Evolutionary conservation across 2,113 vertebrate genomes (phyloP).

Genomic region (Suricata suricatta): DNA sequence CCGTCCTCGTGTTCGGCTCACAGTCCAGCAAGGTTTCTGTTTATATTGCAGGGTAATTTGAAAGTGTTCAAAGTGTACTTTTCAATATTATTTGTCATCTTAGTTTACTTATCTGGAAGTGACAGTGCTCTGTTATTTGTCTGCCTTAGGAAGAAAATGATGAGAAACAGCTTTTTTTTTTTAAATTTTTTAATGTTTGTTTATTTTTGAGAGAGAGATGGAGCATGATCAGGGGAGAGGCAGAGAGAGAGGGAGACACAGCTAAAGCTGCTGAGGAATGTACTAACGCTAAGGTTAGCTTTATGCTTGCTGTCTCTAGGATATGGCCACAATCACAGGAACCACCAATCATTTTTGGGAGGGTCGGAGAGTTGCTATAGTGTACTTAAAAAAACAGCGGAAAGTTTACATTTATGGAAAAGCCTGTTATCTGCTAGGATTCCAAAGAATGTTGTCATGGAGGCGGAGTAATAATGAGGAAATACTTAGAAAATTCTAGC

Average conservation of each 20-base stretch:
- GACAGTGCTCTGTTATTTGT: background rate
- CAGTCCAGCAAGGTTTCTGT: background rate
- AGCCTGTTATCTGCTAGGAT: background rate
- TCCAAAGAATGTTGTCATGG: background rate
- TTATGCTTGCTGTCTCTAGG: conserved; percentile 10
- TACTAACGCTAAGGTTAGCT: background rate
- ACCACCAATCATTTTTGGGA: background rate
- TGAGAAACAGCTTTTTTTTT: background rate
- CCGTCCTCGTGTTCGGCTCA: background rate
- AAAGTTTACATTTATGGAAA: conserved; percentile 32
- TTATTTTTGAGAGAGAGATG: too few relatives aligned
- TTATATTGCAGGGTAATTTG: background rate
- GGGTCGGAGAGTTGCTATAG: background rate
- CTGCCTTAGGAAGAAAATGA: conserved; percentile 23
- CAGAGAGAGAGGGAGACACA: background rate
- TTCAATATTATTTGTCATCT: background rate
- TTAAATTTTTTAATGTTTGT: too few relatives aligned
- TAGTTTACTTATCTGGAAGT: conserved; percentile 34
- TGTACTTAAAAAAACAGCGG: conserved; percentile 18
- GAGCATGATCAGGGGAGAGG: too few relatives aligned
- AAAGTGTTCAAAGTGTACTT: background rate
- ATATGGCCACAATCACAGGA: conserved; percentile 5
- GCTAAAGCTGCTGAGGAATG: background rate
- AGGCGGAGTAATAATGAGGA: background rate
- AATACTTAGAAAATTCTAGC: conserved; percentile 36